Conservation (phyloP, 2,888 invertebrate genomes). For the Acleris laterana region DNA sequence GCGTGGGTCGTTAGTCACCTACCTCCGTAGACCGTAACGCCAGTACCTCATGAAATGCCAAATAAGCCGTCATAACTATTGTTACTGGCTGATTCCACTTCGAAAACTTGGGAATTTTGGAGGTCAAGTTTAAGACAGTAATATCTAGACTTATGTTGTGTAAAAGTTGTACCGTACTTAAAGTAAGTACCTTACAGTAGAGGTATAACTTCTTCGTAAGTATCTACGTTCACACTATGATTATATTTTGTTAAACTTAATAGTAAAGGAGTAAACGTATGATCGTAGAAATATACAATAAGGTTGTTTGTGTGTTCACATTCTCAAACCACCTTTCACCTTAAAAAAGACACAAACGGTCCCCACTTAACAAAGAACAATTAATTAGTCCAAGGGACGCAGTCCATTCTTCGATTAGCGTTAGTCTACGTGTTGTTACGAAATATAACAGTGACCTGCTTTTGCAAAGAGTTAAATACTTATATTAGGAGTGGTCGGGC, state of each 20-base stretch:
- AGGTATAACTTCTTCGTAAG: too few relatives aligned
- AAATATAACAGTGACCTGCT: constrained; percentile 71
- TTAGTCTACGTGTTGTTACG: constrained; percentile 42
- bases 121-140: constrained; percentile 45
- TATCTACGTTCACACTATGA: too few relatives aligned
- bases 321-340: too few relatives aligned
- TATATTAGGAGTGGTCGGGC: constrained; percentile 66
- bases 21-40: constrained; percentile 33
- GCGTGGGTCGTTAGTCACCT: constrained; percentile 43
- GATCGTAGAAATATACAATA: too few relatives aligned
- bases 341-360: too few relatives aligned
- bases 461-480: constrained; percentile 60
- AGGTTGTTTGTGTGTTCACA: too few relatives aligned
- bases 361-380: constrained; percentile 4
- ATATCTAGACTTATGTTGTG: constrained; percentile 15
- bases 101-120: constrained; percentile 37
- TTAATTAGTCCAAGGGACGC: constrained; percentile 5
- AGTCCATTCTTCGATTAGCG: constrained; percentile 27
- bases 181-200: too few relatives aligned
- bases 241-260: too few relatives aligned
- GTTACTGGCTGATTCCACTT: constrained; percentile 9
- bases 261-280: too few relatives aligned
- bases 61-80: constrained; percentile 35
- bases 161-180: constrained; percentile 24
- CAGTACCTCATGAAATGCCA: constrained; percentile 48